These are phyloP conservation scores for Albula goreensis DNA, from an alignment of 2,113 vertebrate genomes.

Conservation along the genomic window DNA sequence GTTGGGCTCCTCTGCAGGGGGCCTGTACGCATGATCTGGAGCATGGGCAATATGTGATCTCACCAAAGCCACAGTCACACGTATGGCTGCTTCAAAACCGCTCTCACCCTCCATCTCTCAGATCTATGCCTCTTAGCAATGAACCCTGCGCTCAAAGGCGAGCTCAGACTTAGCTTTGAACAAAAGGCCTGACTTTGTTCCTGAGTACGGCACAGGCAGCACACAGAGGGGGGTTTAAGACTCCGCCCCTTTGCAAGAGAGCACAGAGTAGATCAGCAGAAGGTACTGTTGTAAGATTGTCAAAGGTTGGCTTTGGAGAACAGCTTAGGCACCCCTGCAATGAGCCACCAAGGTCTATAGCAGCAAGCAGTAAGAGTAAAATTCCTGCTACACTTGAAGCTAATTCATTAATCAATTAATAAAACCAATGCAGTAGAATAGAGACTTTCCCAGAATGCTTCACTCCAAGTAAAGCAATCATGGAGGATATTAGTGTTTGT, in stretches of 20 bases:
- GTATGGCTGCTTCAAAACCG: background rate
- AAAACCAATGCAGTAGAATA: background rate
- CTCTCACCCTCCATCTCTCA: slow-evolving; percentile 44
- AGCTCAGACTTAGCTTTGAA: slow-evolving; percentile 21
- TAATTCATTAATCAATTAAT: too few species aligned
- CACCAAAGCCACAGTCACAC: slow-evolving; percentile 28
- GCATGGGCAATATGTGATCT: slow-evolving; percentile 51
- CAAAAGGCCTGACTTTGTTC: background rate
- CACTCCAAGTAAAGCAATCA: background rate
- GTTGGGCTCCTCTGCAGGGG: slow-evolving; percentile 46
- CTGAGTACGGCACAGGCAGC: background rate
- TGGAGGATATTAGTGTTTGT: background rate
- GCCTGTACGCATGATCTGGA: slow-evolving; percentile 25
- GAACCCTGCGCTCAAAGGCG: slow-evolving; percentile 53
- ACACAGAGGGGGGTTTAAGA: background rate
- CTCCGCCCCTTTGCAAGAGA: background rate
- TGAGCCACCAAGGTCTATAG: too few species aligned
- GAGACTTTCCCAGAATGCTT: background rate
- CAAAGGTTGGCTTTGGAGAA: too few species aligned
- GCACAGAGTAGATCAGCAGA: background rate
- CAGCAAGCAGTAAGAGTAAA: too few species aligned
- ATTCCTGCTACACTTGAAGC: too few species aligned
- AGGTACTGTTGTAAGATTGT: background rate
- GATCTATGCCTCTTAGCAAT: slow-evolving; percentile 56
- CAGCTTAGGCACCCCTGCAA: too few species aligned